Evolutionary conservation across 2,113 vertebrate species (phyloP), one percentile per base, ranked within the genome.

Genomic region (Ctenomys sociabilis): DNA sequence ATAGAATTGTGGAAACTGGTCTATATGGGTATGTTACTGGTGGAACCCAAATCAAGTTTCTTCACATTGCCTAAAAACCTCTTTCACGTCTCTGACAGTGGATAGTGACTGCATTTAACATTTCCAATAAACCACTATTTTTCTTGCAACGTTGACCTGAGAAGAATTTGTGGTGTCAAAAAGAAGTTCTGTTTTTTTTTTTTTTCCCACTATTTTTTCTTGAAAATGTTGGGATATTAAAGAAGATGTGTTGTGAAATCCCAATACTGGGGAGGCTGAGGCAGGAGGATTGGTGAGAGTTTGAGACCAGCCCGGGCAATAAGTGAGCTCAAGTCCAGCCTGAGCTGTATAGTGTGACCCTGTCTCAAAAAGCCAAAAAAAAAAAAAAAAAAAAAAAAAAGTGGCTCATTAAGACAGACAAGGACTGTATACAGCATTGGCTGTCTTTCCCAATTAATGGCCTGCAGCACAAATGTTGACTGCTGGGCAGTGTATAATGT

Each of bases 91-190:
- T 99, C 98, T 97, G 99, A 91, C 95, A 99, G 96, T 0, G 99
- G 98, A n/a, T 97, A 98, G 96, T 99, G 93, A 57, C 35, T 96
- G 92, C 97, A 96, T 95, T 98, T 99, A 84, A 97, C 75, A 96
- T 98, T 99, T 64, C 98, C 98, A 90, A 99, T 98, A 98, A 99
- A 99, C 32, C 99, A 99, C 95, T 95, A 99, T 97, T 98, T 99
- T 98, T 91, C 97, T 98, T 22, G 98, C 98, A 93, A 80, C 98
- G 92, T 98, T 99, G 84, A 98, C 98, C 26, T 98, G 85, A 3
- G 97, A 91, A 43, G 94, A 75, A 89, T 98, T 61, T 9, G 91
- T 87, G 40, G 81, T 98, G 91, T 99, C 98, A 61, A 99, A 94
- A 43, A 99, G 98, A 45, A 96, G 59, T 12, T 98, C 98, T 3